phyloP scores from a whole-genome alignment of 2,113 vertebrate species.

The Solenodon paradoxus region DNA sequence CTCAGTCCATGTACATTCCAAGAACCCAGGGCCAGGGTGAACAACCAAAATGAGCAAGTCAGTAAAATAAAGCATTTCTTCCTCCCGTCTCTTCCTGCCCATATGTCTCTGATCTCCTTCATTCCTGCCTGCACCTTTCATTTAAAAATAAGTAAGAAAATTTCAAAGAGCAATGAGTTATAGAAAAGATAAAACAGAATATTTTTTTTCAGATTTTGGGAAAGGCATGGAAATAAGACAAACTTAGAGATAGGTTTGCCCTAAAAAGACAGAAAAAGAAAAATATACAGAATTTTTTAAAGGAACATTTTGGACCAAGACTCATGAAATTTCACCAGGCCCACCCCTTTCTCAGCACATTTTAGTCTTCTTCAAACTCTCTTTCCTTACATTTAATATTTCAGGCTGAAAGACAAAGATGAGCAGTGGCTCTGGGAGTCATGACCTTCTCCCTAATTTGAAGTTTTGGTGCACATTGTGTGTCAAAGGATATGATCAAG shows the following conservation, averaged over 20 bases:
- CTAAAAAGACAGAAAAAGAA: no score
- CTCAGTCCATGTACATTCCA: no score
- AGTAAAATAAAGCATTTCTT: no score
- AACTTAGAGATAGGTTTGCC: no score
- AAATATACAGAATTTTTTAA: no score
- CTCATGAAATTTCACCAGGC: not conserved
- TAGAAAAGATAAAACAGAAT: not conserved
- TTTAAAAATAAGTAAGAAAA: not conserved
- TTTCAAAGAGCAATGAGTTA: not conserved
- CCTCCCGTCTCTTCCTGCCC: no score
- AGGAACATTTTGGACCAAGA: not conserved
- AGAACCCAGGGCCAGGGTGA: no score
- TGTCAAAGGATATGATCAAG: not conserved
- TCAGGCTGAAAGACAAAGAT: not conserved
- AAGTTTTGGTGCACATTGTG: not conserved
- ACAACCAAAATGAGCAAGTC: no score
- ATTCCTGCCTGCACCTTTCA: no score
- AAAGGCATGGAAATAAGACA: no score
- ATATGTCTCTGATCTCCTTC: no score
- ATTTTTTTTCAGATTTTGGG: no score
- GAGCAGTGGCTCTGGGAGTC: not conserved
- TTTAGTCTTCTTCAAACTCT: not conserved
- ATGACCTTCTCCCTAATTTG: not conserved
- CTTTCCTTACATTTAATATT: not conserved
- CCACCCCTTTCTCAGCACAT: not conserved